Conservation (phyloP, 2,888 invertebrate species). For the Morpho helenor region DNA sequence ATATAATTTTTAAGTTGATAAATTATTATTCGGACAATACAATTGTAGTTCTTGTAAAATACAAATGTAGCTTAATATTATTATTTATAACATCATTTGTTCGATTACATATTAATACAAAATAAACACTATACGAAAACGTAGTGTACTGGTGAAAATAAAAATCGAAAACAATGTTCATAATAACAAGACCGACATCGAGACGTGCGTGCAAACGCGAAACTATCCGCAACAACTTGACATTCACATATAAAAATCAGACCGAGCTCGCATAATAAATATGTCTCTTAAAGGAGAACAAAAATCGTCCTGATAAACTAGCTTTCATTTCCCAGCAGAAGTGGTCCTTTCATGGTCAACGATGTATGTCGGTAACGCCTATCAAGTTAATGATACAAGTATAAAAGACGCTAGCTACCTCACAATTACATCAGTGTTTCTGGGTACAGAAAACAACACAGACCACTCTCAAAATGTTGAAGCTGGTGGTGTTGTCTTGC, state of each 20-base stretch:
- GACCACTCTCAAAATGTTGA: constrained; percentile 70
- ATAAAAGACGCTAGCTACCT: constrained; percentile 46
- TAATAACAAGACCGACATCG: not conserved
- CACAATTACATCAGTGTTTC: constrained; percentile 55
- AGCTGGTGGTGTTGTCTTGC: constrained; percentile 82
- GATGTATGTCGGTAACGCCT: constrained; percentile 51
- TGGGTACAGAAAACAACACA: constrained; percentile 55
- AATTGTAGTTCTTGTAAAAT: too few species aligned
- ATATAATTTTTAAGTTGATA: too few species aligned
- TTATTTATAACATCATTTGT: too few species aligned
- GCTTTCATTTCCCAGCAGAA: constrained; percentile 46
- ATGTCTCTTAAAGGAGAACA: constrained; percentile 26
- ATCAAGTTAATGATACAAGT: constrained; percentile 39
- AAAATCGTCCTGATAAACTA: constrained; percentile 32
- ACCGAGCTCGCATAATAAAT: constrained; percentile 12
- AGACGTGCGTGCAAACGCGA: constrained; percentile 7
- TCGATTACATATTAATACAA: too few species aligned
- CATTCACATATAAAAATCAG: constrained; percentile 17
- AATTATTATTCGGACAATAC: too few species aligned
- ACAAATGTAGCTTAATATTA: too few species aligned
- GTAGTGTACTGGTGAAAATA: too few species aligned
- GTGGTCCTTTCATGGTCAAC: constrained; percentile 56
- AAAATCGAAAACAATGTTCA: too few species aligned
- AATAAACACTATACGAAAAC: too few species aligned
- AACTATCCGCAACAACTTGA: constrained; percentile 2